These are phyloP conservation scores for Miltochrista miniata DNA, from an alignment of 2,888 invertebrate species.

Conservation along the genomic window DNA sequence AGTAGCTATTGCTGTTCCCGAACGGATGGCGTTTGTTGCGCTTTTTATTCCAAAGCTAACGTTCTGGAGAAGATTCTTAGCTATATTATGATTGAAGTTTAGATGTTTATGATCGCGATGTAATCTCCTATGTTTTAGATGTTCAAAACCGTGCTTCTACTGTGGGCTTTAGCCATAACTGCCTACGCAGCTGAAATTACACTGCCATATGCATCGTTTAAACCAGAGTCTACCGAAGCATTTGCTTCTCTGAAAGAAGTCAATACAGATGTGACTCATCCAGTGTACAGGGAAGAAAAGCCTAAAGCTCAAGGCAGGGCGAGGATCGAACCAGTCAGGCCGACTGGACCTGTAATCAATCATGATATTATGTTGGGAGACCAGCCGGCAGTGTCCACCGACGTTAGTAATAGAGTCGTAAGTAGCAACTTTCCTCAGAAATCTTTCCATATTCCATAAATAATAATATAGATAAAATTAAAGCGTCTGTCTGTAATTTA, in stretches of 20 bases:
- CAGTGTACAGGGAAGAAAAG: constrained; percentile 62
- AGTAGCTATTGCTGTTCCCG: too few species aligned
- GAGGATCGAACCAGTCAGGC: constrained; percentile 59
- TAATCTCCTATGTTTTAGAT: constrained; percentile 61
- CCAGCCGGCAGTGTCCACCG: constrained; percentile 51
- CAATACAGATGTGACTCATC: constrained; percentile 49
- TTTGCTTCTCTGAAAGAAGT: constrained; percentile 49
- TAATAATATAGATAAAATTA: too few species aligned
- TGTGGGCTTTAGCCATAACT: constrained; percentile 43
- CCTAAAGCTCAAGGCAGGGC: constrained; percentile 55
- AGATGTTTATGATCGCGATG: too few species aligned
- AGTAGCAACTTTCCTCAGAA: constrained; percentile 40
- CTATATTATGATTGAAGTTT: too few species aligned
- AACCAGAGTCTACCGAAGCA: constrained; percentile 51
- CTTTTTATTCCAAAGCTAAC: too few species aligned
- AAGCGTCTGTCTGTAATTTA: too few species aligned
- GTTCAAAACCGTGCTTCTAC: constrained; percentile 43
- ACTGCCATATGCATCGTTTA: constrained; percentile 45
- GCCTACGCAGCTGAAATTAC: constrained; percentile 61
- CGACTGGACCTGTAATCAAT: constrained; percentile 56
- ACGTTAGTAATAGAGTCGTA: constrained; percentile 62
- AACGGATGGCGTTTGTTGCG: too few species aligned
- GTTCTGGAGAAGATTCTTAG: too few species aligned
- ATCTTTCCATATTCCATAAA: too few species aligned
- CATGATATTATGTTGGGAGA: constrained; percentile 73